Evolutionary conservation across 2,797 vertebrate genomes (phyloP).

Genomic region (Sebastolobus alascanus): DNA sequence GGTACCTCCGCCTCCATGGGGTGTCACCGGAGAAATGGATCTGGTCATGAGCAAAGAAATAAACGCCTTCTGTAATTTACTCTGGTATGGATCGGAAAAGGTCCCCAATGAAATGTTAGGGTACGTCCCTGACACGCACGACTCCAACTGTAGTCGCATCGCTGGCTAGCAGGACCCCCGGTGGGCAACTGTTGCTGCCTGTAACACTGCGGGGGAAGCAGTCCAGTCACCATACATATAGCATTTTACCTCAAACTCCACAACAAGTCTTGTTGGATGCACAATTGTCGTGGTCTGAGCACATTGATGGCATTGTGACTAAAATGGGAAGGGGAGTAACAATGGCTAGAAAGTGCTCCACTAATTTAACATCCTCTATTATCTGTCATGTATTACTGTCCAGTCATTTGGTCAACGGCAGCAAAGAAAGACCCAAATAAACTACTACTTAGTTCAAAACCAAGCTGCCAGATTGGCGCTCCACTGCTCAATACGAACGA

Average conservation of each 20-base stretch:
- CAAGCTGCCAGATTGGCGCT: too few relatives aligned
- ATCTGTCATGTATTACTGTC: background rate
- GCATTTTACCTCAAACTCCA: background rate
- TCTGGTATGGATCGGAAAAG: slow-evolving; percentile 10
- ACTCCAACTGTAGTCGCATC: background rate
- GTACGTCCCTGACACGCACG: background rate
- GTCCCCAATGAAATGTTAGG: slow-evolving; percentile 21
- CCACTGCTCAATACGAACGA: too few relatives aligned
- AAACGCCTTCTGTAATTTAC: slow-evolving; percentile 47
- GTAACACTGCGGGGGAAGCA: background rate
- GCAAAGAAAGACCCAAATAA: too few relatives aligned
- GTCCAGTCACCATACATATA: background rate
- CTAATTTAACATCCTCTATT: background rate
- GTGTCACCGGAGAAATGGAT: slow-evolving; percentile 24
- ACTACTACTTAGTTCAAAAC: too few relatives aligned
- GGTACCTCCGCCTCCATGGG: slow-evolving; percentile 20
- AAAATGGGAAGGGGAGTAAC: background rate
- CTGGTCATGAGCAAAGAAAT: slow-evolving; percentile 30
- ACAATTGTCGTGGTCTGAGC: background rate
- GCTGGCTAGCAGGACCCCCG: background rate
- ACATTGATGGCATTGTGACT: background rate
- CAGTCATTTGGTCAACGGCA: background rate
- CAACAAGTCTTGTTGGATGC: background rate
- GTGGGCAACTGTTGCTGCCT: background rate
- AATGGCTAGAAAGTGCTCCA: background rate